Evolutionary conservation across 2,888 invertebrate species (phyloP).

Genomic region (Lasioglossum leucozonium): DNA sequence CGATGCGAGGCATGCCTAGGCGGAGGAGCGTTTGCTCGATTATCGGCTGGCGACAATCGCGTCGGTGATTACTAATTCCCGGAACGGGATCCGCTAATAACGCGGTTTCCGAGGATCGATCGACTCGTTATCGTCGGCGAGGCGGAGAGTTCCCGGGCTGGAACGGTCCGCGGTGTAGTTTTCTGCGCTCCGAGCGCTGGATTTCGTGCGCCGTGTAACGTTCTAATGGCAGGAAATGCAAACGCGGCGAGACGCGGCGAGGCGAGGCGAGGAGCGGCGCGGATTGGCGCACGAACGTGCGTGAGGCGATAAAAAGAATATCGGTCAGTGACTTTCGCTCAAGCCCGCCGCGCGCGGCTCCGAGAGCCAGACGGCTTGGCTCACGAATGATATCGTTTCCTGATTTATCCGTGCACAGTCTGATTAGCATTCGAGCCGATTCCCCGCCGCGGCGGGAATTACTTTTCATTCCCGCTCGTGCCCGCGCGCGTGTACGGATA

Average conservation of each 20-base stretch:
- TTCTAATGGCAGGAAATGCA: constrained; percentile 40
- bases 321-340: constrained; percentile 72
- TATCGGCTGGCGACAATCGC: constrained; percentile 17
- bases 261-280: neutral
- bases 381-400: constrained; percentile 26
- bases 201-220: constrained; percentile 44
- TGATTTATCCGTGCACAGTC: constrained; percentile 45
- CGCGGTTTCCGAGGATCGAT: constrained; percentile 21
- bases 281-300: constrained; percentile 18
- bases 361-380: constrained; percentile 6
- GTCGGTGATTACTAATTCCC: neutral
- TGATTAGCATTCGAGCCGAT: constrained; percentile 48
- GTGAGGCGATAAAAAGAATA: constrained; percentile 61
- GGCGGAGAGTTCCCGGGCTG: neutral
- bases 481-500: neutral
- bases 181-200: constrained; percentile 30
- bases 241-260: constrained; percentile 13
- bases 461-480: constrained; percentile 2
- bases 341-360: constrained; percentile 26
- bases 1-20: neutral
- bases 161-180: constrained; percentile 17
- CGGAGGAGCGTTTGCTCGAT: constrained; percentile 5
- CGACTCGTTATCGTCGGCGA: constrained; percentile 3
- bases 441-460: neutral
- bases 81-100: neutral